phyloP scores from a whole-genome alignment of 1,140 invertebrate genomes.

The Hesperophylax magnus region DNA sequence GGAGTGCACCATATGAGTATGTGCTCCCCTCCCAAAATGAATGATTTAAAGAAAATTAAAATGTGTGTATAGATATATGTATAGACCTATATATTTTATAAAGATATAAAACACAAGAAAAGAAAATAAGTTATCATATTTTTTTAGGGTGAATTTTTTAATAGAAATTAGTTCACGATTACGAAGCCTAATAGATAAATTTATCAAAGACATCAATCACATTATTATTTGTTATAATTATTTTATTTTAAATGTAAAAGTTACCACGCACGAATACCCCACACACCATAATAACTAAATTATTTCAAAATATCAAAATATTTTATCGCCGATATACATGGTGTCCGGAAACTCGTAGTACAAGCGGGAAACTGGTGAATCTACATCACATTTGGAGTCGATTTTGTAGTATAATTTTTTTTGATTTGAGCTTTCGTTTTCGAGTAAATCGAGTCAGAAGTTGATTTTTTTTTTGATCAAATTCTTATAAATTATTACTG shows the following conservation, averaged over 20 bases:
- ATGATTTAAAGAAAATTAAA: constrained; percentile 1
- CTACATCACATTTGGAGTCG: too few species aligned
- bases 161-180: not conserved
- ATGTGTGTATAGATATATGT: constrained; percentile 27
- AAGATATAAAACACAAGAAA: not conserved
- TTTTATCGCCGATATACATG: too few species aligned
- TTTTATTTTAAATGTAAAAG: not conserved
- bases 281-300: constrained; percentile 17
- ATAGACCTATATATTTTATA: not conserved
- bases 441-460: too few species aligned
- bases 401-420: too few species aligned
- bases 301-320: not conserved
- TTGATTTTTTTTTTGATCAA: too few species aligned
- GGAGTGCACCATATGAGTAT: constrained; percentile 15
- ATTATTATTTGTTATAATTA: not conserved
- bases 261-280: constrained; percentile 1
- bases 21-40: constrained; percentile 34
- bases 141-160: too few species aligned
- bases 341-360: too few species aligned
- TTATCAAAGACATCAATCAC: not conserved
- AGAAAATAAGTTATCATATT: too few species aligned
- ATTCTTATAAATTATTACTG: too few species aligned
- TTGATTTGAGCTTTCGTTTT: too few species aligned
- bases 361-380: too few species aligned
- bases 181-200: not conserved